These are phyloP conservation scores for Nesometra sesokonis DNA, from an alignment of 35 echinoderm and acorn worm genomes.

Conservation along the genomic window DNA sequence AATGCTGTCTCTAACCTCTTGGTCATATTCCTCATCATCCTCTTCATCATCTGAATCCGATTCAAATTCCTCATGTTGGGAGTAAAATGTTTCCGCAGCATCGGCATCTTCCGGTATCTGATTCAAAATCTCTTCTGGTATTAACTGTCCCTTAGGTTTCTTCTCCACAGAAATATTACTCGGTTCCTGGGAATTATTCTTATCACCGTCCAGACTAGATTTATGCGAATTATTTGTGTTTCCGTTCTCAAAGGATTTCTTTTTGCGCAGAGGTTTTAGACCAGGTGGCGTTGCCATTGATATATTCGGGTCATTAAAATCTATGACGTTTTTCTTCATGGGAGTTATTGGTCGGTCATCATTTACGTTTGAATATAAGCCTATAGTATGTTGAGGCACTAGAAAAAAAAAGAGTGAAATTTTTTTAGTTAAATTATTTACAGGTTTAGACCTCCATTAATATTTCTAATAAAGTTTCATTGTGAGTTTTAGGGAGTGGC, in stretches of 20 bases:
- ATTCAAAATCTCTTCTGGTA: slow-evolving; percentile 28
- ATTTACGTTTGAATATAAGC: slow-evolving; percentile 4
- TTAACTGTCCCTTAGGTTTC: slow-evolving; percentile 25
- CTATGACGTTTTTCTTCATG: slow-evolving; percentile 35
- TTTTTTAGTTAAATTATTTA: too few relatives aligned
- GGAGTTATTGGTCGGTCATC: slow-evolving; percentile 93
- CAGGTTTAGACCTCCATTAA: too few relatives aligned
- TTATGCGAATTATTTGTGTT: slow-evolving; percentile 12
- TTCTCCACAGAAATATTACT: slow-evolving; percentile 3
- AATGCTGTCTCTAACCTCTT: not conserved
- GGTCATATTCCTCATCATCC: not conserved
- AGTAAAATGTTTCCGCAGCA: slow-evolving; percentile 91
- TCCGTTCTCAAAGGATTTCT: slow-evolving; percentile 7
- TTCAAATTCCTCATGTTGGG: slow-evolving; percentile 91
- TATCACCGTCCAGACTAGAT: not conserved
- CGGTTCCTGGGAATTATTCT: not conserved
- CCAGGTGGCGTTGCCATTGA: slow-evolving; percentile 78
- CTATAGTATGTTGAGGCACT: not conserved
- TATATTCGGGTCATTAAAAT: slow-evolving; percentile 85
- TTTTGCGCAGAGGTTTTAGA: not conserved
- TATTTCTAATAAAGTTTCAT: too few relatives aligned
- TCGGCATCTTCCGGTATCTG: slow-evolving; percentile 63
- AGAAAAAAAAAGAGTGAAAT: not conserved
- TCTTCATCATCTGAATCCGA: slow-evolving; percentile 70
- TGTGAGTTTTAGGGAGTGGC: too few relatives aligned